phyloP scores from a whole-genome alignment of 2,888 invertebrate genomes.

The Sinodicranocentrus sp. region DNA sequence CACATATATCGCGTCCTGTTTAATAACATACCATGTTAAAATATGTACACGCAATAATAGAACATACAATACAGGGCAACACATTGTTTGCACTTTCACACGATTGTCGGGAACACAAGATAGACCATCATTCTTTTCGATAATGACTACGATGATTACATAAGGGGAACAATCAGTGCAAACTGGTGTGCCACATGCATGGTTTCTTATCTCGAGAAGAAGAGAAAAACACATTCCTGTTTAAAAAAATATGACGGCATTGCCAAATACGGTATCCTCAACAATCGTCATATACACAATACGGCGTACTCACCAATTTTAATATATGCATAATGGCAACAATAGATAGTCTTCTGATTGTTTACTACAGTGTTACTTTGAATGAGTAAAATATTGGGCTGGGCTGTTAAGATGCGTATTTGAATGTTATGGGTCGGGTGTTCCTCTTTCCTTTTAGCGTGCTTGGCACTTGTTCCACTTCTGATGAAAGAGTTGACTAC shows the following conservation, averaged over 20 bases:
- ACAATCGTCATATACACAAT: constrained; percentile 31
- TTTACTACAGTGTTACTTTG: constrained; percentile 18
- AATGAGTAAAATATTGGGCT: constrained; percentile 43
- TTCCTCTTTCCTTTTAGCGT: constrained; percentile 28
- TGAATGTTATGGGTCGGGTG: constrained; percentile 38
- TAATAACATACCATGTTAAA: not conserved
- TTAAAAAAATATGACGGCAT: constrained; percentile 24
- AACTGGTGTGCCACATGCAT: not conserved
- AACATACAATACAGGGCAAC: not conserved
- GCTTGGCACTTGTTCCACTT: constrained; percentile 21
- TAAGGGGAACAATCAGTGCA: constrained; percentile 17
- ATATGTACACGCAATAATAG: not conserved
- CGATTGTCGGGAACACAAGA: constrained; percentile 47
- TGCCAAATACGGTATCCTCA: constrained; percentile 52
- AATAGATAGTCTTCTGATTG: constrained; percentile 32
- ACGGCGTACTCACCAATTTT: not conserved
- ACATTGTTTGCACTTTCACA: constrained; percentile 38
- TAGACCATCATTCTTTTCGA: constrained; percentile 29
- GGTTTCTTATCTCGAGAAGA: not conserved
- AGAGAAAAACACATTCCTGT: too few species aligned
- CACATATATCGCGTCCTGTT: too few species aligned
- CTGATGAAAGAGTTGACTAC: not conserved
- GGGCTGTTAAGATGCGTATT: constrained; percentile 22
- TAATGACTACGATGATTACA: constrained; percentile 11
- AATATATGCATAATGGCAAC: constrained; percentile 48